These are phyloP conservation scores for Chionoecetes opilio DNA, from an alignment of 1,140 invertebrate genomes.

Conservation along the genomic window DNA sequence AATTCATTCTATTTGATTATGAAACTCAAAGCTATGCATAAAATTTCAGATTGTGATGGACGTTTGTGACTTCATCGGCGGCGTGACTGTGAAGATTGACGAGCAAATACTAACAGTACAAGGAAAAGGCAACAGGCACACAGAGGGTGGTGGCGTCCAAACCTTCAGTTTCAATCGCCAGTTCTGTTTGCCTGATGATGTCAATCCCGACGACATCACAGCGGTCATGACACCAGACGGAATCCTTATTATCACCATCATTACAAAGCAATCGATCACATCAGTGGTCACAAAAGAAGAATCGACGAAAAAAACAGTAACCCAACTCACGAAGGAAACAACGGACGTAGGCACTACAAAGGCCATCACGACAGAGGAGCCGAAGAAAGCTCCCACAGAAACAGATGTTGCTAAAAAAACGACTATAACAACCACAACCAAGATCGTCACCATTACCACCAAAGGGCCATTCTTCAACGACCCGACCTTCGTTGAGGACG, in stretches of 20 bases:
- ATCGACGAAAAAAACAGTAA: background rate
- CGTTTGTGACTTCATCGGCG: slow-evolving; percentile 68
- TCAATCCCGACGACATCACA: slow-evolving; percentile 5
- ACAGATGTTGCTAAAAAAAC: too few relatives aligned
- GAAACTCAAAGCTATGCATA: too few relatives aligned
- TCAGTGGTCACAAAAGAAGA: background rate
- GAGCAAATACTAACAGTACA: slow-evolving; percentile 32
- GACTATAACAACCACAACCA: background rate
- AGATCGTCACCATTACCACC: slow-evolving; percentile 49
- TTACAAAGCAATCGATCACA: background rate
- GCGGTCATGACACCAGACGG: slow-evolving; percentile 30
- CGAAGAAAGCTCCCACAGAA: background rate
- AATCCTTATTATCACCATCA: slow-evolving; percentile 35
- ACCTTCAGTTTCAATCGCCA: slow-evolving; percentile 80
- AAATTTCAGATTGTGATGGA: slow-evolving; percentile 60
- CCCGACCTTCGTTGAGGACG: slow-evolving; percentile 45
- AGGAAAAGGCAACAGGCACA: slow-evolving; percentile 44
- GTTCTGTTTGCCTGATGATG: slow-evolving; percentile 38
- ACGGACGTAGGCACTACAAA: background rate
- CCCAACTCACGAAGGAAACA: background rate
- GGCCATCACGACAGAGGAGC: background rate
- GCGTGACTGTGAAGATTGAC: slow-evolving; percentile 58
- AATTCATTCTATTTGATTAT: too few relatives aligned
- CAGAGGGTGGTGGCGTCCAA: slow-evolving; percentile 38
- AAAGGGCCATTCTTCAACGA: slow-evolving; percentile 49